These are phyloP conservation scores for Phylloscopus collybita DNA, from an alignment of 2,797 vertebrate genomes.

Conservation along the genomic window DNA sequence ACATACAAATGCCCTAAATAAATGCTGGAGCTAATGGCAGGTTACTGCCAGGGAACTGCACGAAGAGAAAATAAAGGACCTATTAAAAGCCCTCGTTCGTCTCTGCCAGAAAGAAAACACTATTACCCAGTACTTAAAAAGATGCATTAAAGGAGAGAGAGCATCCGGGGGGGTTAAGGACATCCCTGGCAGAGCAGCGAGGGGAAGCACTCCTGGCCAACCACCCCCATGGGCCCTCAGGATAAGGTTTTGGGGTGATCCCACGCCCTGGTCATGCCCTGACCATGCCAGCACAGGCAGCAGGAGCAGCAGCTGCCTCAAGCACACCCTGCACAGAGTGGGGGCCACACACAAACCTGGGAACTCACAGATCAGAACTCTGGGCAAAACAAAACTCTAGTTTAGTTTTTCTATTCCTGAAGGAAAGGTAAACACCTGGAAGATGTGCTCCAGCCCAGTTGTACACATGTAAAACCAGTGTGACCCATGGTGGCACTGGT, in stretches of 20 bases:
- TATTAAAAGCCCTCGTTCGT: background rate
- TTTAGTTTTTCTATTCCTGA: background rate
- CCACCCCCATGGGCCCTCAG: background rate
- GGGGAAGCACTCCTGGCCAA: background rate
- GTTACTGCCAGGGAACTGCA: background rate
- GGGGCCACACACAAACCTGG: rapidly evolving
- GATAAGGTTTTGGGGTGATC: background rate
- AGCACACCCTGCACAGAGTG: background rate
- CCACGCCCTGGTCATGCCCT: rapidly evolving
- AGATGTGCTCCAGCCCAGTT: background rate
- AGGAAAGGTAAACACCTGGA: background rate
- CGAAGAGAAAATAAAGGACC: background rate
- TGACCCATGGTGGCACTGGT: background rate
- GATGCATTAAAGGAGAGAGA: background rate
- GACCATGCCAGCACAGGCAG: background rate
- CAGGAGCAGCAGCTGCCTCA: background rate
- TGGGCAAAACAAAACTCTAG: background rate
- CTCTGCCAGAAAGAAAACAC: constrained; percentile 31
- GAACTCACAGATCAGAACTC: background rate
- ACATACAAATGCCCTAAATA: constrained; percentile 1
- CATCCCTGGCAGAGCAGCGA: background rate
- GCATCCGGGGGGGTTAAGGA: background rate
- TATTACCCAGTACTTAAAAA: background rate
- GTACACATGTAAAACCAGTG: background rate
- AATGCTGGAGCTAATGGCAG: background rate